Evolutionary conservation across 2,888 invertebrate species (phyloP), one percentile per base, ranked within the genome.

Genomic region (Deilephila porcellus): DNA sequence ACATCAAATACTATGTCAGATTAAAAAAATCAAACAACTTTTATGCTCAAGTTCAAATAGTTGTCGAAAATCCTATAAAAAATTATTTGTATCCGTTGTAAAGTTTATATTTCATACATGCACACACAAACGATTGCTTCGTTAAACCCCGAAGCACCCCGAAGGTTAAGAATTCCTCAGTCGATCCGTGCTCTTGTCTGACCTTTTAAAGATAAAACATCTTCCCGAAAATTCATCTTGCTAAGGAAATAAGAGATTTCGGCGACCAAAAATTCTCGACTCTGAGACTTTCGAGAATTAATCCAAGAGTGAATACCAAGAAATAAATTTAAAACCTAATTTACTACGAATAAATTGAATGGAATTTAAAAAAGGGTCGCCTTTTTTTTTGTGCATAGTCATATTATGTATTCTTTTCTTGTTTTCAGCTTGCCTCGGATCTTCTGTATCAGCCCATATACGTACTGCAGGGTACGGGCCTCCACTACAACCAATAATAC

Each of bases 231-330:
- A 52, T 67, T 52, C 67, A 17, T 67, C 6, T 52, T 17, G 3
- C 25, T 25, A 25, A 67, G 67, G 67, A 67, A 67, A 67, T 67
- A 52, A 67, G 67, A 67, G 52, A 20, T 52, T 67, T 67, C 45
- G 52, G 45, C 17, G 25, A 25, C 19, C 25, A 17, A 67, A 52
- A 67, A 67, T 67, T 67, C 64, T 20, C 64, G 25, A 20, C 64
- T 25, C 52, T 20, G n/a, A 52, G 52, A 67, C 67, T 20, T 52
- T 52, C 6, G 17, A 25, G 52, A 67, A 52, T 67, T 52, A 25
- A 45, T 45, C 25, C 25, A 25, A 0, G 25, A 25, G 45, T 45
- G 45, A 45, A 3, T 20, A 45, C n/a, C 5, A 17, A 67, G 45
- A 67, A 52, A 67, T 67, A 67, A 52, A 45, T 67, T 45, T 25